phyloP scores from a whole-genome alignment of 2,888 invertebrate species.

The Theodoxus fluviatilis region DNA sequence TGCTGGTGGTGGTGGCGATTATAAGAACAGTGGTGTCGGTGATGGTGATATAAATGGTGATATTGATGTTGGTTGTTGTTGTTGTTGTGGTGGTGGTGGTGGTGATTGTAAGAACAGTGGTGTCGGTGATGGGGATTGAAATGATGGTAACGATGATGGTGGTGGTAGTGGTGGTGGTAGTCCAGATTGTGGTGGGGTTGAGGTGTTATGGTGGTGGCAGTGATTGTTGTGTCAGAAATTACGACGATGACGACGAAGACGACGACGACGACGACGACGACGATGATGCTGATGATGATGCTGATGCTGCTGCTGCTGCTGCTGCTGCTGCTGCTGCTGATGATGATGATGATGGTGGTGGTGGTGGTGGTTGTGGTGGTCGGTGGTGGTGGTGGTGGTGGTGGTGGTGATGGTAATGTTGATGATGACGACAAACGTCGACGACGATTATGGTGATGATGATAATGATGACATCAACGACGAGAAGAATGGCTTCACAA shows the following conservation, averaged over 20 bases:
- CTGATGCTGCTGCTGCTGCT: too few species aligned
- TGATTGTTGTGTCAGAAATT: neutral
- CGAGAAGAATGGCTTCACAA: neutral
- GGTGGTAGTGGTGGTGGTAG: neutral
- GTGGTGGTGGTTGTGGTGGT: neutral
- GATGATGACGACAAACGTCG: neutral
- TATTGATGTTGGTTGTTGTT: neutral
- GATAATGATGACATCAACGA: neutral
- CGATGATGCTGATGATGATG: neutral
- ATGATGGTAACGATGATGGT: neutral
- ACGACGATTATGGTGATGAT: neutral
- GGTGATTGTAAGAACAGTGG: neutral
- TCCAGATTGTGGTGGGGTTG: too few species aligned
- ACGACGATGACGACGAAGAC: neutral
- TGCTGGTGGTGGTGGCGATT: neutral
- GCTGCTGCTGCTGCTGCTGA: neutral
- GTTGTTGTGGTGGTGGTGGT: neutral
- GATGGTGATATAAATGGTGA: neutral
- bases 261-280: neutral
- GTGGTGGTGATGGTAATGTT: neutral
- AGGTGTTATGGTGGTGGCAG: neutral
- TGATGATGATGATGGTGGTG: neutral
- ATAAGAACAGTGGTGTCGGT: neutral
- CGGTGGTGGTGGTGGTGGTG: too few species aligned
- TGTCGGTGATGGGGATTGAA: neutral